Evolutionary conservation across 1,140 invertebrate species (phyloP).

Genomic region (Trachelipus rathkii): DNA sequence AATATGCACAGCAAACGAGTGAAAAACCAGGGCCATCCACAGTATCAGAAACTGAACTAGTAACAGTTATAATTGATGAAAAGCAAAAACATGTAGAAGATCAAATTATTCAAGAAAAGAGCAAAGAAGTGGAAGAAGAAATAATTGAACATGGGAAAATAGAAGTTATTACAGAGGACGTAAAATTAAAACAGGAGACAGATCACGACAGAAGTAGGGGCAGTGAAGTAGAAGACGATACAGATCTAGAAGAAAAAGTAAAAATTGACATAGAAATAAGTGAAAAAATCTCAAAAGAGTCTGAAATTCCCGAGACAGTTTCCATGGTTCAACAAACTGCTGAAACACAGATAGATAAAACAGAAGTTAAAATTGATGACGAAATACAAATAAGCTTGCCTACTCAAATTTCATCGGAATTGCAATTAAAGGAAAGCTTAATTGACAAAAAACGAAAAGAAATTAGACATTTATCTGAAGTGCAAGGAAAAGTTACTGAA

Average conservation of each 20-base stretch:
- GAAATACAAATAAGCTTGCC: too few species aligned
- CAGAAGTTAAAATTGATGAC: not conserved
- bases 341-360: not conserved
- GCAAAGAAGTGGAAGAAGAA: too few species aligned
- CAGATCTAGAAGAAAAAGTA: slow-evolving; percentile 5
- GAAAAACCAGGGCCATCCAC: too few species aligned
- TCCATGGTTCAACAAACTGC: too few species aligned
- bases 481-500: not conserved
- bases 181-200: not conserved
- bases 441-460: not conserved
- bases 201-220: not conserved
- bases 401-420: too few species aligned
- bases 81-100: not conserved
- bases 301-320: slow-evolving; percentile 36
- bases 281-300: slow-evolving; percentile 24
- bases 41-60: too few species aligned
- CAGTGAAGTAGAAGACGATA: not conserved
- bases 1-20: not conserved
- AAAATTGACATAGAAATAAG: not conserved
- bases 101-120: not conserved
- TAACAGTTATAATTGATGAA: slow-evolving; percentile 4
- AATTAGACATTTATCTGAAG: not conserved
- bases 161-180: not conserved
- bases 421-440: not conserved
- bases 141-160: slow-evolving; percentile 45